Percentiles rank a stretch among this genome's conserved stretches.
phyloP scores from a whole-genome alignment of 2,888 invertebrate species.

The Pandemis corylana region DNA sequence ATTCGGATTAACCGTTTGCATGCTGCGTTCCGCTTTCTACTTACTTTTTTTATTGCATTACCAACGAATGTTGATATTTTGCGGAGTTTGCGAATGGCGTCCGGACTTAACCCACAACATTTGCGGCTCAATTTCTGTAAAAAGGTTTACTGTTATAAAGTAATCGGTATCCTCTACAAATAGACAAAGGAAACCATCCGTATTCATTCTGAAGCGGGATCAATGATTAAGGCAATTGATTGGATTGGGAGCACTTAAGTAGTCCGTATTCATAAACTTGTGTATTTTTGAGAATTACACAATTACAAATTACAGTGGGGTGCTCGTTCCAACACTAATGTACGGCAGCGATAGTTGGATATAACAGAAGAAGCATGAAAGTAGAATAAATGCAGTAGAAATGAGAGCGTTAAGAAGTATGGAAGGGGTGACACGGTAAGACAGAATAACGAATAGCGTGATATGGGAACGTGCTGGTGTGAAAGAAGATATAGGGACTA shows the following conservation, averaged over 20 bases:
- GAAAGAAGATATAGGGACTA: no score
- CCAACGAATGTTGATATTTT: not conserved
- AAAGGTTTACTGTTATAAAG: conserved; percentile 2
- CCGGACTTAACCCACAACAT: not conserved
- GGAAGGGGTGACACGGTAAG: no score
- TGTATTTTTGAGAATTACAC: no score
- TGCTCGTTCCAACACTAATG: no score
- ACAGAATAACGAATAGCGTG: no score
- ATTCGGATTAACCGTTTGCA: not conserved
- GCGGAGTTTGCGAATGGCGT: not conserved
- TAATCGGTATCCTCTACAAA: conserved; percentile 17
- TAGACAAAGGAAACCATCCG: conserved; percentile 4
- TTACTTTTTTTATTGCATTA: not conserved
- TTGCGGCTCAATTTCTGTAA: not conserved
- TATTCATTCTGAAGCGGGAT: conserved; percentile 22
- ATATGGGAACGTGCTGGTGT: no score
- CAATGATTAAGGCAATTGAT: conserved; percentile 33
- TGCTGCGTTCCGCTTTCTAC: not conserved
- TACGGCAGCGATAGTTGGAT: no score
- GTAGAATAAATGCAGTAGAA: no score
- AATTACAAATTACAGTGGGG: no score
- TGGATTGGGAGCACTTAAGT: conserved; percentile 23
- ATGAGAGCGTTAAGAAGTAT: no score
- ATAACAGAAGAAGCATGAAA: no score
- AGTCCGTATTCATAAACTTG: conserved; percentile 24